Percentiles rank a stretch among this genome's conserved stretches.
phyloP scores from a whole-genome alignment of 2,888 invertebrate genomes.

The Nyleta sp. region DNA sequence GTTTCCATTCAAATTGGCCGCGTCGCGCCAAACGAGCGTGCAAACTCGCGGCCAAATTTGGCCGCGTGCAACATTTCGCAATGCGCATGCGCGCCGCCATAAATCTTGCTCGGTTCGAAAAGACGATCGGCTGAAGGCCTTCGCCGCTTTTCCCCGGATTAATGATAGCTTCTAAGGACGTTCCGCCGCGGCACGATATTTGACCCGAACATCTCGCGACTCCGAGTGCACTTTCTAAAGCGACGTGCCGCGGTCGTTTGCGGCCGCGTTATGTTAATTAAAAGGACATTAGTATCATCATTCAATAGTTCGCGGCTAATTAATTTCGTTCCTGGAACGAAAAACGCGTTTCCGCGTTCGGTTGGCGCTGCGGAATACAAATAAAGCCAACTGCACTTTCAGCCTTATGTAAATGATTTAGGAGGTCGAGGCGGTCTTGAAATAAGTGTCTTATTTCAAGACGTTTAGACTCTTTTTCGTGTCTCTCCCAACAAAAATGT shows the following conservation, averaged over 20 bases:
- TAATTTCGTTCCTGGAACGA: slow-evolving; percentile 40
- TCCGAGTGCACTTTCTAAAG: slow-evolving; percentile 48
- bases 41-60: slow-evolving; percentile 26
- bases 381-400: slow-evolving; percentile 25
- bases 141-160: slow-evolving; percentile 32
- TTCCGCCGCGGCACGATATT: slow-evolving; percentile 35
- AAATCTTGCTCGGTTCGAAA: slow-evolving; percentile 17
- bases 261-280: slow-evolving; percentile 54
- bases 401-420: slow-evolving; percentile 48
- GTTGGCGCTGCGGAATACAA: slow-evolving; percentile 12
- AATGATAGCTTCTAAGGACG: slow-evolving; percentile 37
- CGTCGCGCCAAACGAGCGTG: slow-evolving; percentile 10
- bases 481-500: no score
- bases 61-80: slow-evolving; percentile 16
- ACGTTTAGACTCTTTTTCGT: no score
- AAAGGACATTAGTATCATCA: slow-evolving; percentile 55
- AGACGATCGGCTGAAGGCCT: slow-evolving; percentile 32
- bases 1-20: slow-evolving; percentile 28
- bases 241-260: slow-evolving; percentile 39
- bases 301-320: slow-evolving; percentile 33
- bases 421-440: no score
- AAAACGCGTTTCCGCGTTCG: slow-evolving; percentile 2
- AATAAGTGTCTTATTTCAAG: no score
- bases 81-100: slow-evolving; percentile 6
- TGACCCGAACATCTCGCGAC: slow-evolving; percentile 37